Evolutionary conservation across 2,797 vertebrate species (phyloP).

Genomic region (Intellagama lesueurii): DNA sequence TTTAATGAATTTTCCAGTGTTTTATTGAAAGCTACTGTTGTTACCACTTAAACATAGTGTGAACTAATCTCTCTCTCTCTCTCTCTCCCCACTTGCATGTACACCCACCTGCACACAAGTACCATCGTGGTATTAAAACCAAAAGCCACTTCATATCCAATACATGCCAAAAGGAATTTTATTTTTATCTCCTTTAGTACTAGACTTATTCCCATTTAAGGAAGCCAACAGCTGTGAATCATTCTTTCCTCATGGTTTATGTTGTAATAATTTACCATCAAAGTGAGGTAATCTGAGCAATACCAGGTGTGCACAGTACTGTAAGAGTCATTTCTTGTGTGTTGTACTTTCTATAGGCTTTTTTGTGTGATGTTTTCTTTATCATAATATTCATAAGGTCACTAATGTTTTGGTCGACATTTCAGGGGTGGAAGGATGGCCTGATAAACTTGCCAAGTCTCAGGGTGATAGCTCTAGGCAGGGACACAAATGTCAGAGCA

Average conservation of each 20-base stretch:
- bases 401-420: not conserved
- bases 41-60: too few species aligned
- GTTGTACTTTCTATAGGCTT: not conserved
- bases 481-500: too few species aligned
- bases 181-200: slow-evolving; percentile 2
- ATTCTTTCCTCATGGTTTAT: slow-evolving; percentile 14
- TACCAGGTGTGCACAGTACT: not conserved
- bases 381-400: not conserved
- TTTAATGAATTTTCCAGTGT: not conserved
- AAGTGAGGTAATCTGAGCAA: not conserved
- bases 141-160: not conserved
- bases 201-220: not conserved
- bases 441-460: not conserved
- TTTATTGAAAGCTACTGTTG: not conserved
- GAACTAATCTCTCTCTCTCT: not conserved
- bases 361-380: not conserved
- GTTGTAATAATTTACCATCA: not conserved
- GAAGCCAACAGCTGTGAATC: slow-evolving; percentile 17
- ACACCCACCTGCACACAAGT: too few species aligned
- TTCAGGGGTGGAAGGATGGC: not conserved
- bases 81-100: not conserved
- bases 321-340: not conserved
- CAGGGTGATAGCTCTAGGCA: not conserved
- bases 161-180: not conserved
- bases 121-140: not conserved